A percentile compares a stretch with the other conserved stretches of the same genome.
Evolutionary conservation across 2,797 vertebrate species (phyloP).

Genomic region (Kryptopterus vitreolus): DNA sequence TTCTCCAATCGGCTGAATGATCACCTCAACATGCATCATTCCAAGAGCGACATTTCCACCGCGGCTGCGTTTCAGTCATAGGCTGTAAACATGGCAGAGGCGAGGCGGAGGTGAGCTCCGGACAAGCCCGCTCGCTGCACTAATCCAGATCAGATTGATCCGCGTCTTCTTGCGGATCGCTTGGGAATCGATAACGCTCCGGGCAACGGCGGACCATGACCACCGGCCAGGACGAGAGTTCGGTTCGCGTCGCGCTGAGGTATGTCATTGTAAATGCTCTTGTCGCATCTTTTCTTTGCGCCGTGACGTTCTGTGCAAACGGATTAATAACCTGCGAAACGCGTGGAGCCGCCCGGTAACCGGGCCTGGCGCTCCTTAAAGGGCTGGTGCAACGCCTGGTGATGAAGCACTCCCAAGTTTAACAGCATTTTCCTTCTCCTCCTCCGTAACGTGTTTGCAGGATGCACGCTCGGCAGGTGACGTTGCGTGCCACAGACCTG

Average conservation of each 20-base stretch:
- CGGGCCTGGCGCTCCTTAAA: conserved; percentile 1
- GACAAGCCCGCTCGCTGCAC: conserved; percentile 32
- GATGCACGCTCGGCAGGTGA: not conserved
- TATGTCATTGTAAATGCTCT: conserved; percentile 50
- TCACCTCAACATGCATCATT: not conserved
- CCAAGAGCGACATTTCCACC: not conserved
- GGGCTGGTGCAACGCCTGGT: not conserved
- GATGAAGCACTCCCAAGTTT: too few species aligned
- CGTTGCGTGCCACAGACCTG: not conserved
- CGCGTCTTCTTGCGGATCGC: not conserved
- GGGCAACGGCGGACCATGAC: conserved; percentile 72
- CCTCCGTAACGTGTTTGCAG: not conserved
- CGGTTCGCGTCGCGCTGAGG: conserved; percentile 92
- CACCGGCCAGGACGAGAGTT: conserved; percentile 84
- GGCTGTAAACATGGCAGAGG: conserved; percentile 67
- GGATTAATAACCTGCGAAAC: not conserved
- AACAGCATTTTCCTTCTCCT: not conserved
- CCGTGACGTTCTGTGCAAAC: not conserved
- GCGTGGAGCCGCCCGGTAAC: conserved; percentile 37
- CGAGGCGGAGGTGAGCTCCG: conserved; percentile 62
- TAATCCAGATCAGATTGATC: conserved; percentile 26
- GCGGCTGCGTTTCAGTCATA: conserved; percentile 9
- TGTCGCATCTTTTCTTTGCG: not conserved
- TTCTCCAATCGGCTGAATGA: not conserved
- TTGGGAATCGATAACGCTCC: not conserved